These are phyloP conservation scores for Buphagus erythrorhynchus DNA, from an alignment of 2,797 vertebrate species.

Conservation along the genomic window DNA sequence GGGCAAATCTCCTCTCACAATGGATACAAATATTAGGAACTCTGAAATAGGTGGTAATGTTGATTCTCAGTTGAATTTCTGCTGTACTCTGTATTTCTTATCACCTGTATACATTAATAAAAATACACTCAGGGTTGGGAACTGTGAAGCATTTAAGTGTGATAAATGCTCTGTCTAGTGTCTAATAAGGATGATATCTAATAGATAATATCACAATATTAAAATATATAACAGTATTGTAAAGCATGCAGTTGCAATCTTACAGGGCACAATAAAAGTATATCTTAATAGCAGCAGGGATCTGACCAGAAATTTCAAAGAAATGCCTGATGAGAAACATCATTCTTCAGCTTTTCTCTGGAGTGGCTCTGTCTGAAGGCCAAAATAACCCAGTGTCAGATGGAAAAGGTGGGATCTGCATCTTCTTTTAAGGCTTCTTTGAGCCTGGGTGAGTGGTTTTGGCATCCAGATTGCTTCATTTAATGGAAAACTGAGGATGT, in stretches of 20 bases:
- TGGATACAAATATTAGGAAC: background rate
- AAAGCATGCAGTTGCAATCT: background rate
- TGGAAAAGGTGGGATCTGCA: background rate
- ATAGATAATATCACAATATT: background rate
- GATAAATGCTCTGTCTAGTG: constrained; percentile 9
- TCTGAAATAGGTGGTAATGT: background rate
- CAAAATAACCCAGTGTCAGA: background rate
- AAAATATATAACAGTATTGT: background rate
- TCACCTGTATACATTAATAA: constrained; percentile 36
- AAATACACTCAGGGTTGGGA: background rate
- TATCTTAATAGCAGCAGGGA: background rate
- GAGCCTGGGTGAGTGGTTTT: background rate
- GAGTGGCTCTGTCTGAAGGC: background rate
- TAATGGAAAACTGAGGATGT: background rate
- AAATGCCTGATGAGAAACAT: background rate
- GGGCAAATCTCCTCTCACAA: constrained; percentile 24
- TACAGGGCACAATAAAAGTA: background rate
- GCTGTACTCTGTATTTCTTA: background rate
- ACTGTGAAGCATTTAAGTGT: constrained; percentile 2
- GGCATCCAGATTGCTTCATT: background rate
- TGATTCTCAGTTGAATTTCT: background rate
- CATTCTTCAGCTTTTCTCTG: background rate
- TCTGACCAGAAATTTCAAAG: background rate
- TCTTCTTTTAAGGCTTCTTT: background rate
- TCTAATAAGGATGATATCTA: constrained; percentile 12